Evolutionary conservation across 2,888 invertebrate species (phyloP).

Genomic region (Eupithecia tripunctaria): DNA sequence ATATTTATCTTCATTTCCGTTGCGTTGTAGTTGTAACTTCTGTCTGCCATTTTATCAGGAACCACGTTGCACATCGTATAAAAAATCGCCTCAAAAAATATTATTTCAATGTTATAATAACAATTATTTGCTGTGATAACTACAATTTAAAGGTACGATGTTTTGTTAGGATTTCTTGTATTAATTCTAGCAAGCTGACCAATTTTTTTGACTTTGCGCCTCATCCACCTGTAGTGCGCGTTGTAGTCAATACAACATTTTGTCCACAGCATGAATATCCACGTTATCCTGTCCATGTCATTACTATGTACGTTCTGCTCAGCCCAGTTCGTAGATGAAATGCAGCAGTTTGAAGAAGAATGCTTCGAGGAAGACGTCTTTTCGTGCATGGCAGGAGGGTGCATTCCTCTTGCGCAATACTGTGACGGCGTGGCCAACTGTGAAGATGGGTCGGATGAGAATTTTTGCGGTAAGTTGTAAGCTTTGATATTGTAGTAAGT

Average conservation of each 20-base stretch:
- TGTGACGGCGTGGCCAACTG: conserved; percentile 86
- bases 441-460: conserved; percentile 85
- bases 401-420: conserved; percentile 81
- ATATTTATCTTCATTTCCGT: conserved; percentile 16
- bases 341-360: conserved; percentile 59
- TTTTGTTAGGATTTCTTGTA: background rate
- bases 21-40: conserved; percentile 29
- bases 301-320: conserved; percentile 43
- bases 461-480: conserved; percentile 68
- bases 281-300: conserved; percentile 27
- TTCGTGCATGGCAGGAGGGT: conserved; percentile 72
- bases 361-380: conserved; percentile 66
- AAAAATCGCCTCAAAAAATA: background rate
- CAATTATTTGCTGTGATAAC: background rate
- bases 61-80: conserved; percentile 45
- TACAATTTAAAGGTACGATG: background rate
- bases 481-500: background rate
- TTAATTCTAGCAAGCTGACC: background rate
- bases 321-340: conserved; percentile 61
- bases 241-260: background rate
- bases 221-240: background rate
- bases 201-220: background rate
- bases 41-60: conserved; percentile 40
- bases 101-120: conserved; percentile 10
- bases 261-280: conserved; percentile 36